These are phyloP conservation scores for Salarias fasciatus DNA, from an alignment of 2,797 vertebrate species.

Conservation along the genomic window DNA sequence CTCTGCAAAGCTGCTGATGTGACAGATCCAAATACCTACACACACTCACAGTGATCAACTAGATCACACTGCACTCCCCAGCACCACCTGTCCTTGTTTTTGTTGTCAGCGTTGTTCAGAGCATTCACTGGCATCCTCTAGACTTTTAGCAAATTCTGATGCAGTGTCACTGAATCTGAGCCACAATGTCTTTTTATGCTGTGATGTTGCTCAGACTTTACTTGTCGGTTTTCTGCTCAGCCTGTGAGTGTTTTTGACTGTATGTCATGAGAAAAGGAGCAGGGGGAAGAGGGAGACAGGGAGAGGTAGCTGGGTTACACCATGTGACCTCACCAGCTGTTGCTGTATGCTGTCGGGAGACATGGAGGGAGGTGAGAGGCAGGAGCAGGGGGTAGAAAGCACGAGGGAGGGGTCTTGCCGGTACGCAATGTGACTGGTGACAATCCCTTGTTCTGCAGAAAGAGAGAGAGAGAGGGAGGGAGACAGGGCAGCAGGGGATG, in stretches of 20 bases:
- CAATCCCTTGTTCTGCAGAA: constrained; percentile 70
- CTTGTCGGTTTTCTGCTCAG: neutral
- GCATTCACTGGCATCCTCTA: constrained; percentile 29
- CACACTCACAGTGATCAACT: constrained; percentile 41
- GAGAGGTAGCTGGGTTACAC: constrained; percentile 60
- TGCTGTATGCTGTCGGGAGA: constrained; percentile 69
- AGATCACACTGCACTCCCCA: constrained; percentile 44
- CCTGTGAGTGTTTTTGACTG: neutral
- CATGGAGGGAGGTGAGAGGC: constrained; percentile 47
- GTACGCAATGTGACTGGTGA: constrained; percentile 73
- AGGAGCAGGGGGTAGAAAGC: constrained; percentile 18
- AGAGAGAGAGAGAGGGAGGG: constrained; percentile 15
- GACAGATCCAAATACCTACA: constrained; percentile 68
- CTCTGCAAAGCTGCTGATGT: constrained; percentile 80
- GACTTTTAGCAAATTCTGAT: constrained; percentile 11
- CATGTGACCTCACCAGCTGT: constrained; percentile 78
- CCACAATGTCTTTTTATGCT: neutral
- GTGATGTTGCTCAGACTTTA: neutral
- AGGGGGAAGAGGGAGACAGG: constrained; percentile 25
- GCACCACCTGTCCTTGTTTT: constrained; percentile 29
- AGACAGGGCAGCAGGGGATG: constrained; percentile 45
- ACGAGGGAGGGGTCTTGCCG: constrained; percentile 44
- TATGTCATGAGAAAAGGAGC: constrained; percentile 34
- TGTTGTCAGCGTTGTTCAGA: constrained; percentile 35
- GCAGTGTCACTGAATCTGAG: constrained; percentile 4